Conservation (phyloP, 2,797 vertebrate species). For the Mallotus villosus region DNA sequence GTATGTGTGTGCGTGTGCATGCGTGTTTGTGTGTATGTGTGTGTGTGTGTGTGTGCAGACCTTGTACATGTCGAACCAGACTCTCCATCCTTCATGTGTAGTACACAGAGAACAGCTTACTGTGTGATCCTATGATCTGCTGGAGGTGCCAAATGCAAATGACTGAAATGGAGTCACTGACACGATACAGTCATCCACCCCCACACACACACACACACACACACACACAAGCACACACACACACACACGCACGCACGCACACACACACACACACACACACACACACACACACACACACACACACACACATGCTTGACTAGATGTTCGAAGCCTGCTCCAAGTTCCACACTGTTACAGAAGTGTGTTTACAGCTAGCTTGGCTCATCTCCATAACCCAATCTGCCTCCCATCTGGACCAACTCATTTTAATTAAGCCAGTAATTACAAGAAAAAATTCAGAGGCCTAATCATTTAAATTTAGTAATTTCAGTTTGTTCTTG, state of each 20-base stretch:
- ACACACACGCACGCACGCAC: background rate
- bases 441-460: conserved; percentile 31
- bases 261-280: conserved; percentile 3
- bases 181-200: background rate
- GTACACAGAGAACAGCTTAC: background rate
- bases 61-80: background rate
- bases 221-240: background rate
- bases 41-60: background rate
- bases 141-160: conserved; percentile 4
- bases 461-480: conserved; percentile 40
- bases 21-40: background rate
- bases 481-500: conserved; percentile 37
- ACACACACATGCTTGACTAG: conserved; percentile 10
- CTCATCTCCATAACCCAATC: conserved; percentile 56
- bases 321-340: conserved; percentile 28
- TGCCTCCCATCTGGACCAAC: conserved; percentile 61
- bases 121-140: background rate
- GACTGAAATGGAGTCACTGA: background rate
- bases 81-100: too few species aligned
- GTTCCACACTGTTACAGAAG: conserved; percentile 40
- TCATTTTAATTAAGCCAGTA: conserved; percentile 60
- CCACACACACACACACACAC: background rate
- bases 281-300: background rate
- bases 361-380: conserved; percentile 52
- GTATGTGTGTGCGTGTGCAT: background rate